Evolutionary conservation across 2,113 vertebrate species (phyloP), one percentile per base, ranked within the genome.

Genomic region (Trinectes maculatus): DNA sequence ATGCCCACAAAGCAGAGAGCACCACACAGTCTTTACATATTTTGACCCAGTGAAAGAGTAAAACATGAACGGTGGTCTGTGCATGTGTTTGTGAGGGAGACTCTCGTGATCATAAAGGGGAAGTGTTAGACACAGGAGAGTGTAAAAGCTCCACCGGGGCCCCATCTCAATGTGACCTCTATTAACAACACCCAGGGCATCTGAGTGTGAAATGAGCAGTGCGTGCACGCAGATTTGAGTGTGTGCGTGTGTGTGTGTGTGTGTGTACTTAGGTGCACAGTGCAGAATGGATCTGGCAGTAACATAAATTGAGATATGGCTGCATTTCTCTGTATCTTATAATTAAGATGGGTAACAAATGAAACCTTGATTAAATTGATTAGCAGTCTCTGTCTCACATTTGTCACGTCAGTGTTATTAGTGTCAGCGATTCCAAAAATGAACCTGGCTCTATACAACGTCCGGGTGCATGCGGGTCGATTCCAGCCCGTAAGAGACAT

Each of bases 151-250:
- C 69, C 78, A 71, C 25, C 55, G 40, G 73, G 71, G 49, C 57
- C 58, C 63, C 67, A 66, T 81, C 71, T 90, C 87, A 89, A 83
- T 89, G 88, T 92, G 89, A 92, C 91, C 91, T 88, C 87, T 74
- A 85, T 88, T 92, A 89, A 85, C 82, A 74, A 81, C 75, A 69
- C 75, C 59, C 28, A 12, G 46, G 69, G 77, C 79, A 86, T 61
- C 72, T 74, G 49, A 76, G 77, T 90, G 85, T 91, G 84, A 92
- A 91, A 90, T 92, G 81, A 90, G 47, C 31, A 15, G 52, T 36
- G 63, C 58, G 71, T 56, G 25, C 63, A 51, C 16, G 13, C n/a
- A 21, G 58, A 59, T 40, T 39, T 60, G 57, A 25, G 53, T 46
- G 42, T 46, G 58, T 51, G 34, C 24, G 13, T 60, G 42, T 26